Conservation (phyloP, 2,113 vertebrate genomes). For the Malaclemys terrapin region DNA sequence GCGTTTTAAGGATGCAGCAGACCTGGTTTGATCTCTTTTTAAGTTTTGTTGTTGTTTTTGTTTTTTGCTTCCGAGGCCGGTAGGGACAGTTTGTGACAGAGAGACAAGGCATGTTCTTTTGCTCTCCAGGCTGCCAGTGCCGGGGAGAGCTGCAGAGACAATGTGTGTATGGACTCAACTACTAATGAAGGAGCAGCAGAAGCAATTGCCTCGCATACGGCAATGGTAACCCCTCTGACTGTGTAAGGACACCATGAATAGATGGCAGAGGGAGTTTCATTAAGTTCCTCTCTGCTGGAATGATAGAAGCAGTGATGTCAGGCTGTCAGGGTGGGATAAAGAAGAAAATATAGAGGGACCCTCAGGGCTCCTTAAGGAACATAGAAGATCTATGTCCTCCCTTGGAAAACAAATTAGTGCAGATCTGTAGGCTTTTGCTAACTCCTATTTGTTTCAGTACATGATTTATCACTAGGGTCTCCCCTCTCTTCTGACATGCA, state of each 20-base stretch:
- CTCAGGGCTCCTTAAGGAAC: neutral
- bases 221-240: neutral
- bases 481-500: constrained; percentile 37
- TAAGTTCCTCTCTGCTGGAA: neutral
- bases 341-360: neutral
- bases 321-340: neutral
- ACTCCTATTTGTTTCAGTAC: constrained; percentile 44
- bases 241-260: neutral
- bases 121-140: neutral
- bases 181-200: neutral
- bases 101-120: neutral
- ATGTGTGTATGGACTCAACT: neutral
- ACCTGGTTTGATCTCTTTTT: neutral
- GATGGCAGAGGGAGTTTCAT: neutral
- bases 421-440: constrained; percentile 23
- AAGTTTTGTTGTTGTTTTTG: neutral
- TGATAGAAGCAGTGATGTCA: neutral
- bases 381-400: constrained; percentile 8
- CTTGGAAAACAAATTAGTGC: constrained; percentile 34
- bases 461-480: constrained; percentile 21
- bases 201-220: neutral
- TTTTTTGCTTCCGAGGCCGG: neutral
- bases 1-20: neutral
- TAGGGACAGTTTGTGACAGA: neutral
- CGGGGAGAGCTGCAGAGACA: neutral